These are phyloP conservation scores for Blomia tropicalis DNA, from an alignment of 2,888 invertebrate species.

Conservation along the genomic window DNA sequence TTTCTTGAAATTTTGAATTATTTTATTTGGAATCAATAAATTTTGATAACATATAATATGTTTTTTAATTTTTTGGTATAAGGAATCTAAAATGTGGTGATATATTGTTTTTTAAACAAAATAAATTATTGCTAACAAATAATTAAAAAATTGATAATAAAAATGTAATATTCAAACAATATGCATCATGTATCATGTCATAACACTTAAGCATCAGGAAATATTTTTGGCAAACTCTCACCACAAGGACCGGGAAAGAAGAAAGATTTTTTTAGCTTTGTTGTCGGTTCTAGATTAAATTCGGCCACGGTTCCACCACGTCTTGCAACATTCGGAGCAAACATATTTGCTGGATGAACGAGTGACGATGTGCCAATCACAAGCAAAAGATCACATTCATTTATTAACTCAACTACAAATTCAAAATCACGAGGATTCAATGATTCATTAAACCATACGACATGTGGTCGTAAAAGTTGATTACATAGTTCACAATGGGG, in stretches of 20 bases:
- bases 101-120: too few relatives aligned
- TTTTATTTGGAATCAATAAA: too few relatives aligned
- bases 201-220: too few relatives aligned
- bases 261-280: too few relatives aligned
- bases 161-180: too few relatives aligned
- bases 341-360: slow-evolving; percentile 73
- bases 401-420: slow-evolving; percentile 47
- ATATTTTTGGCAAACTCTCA: slow-evolving; percentile 41
- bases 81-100: too few relatives aligned
- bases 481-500: slow-evolving; percentile 47
- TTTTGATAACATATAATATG: too few relatives aligned
- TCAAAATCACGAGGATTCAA: slow-evolving; percentile 48
- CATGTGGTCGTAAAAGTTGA: slow-evolving; percentile 57
- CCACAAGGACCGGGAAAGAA: slow-evolving; percentile 46
- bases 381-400: slow-evolving; percentile 56
- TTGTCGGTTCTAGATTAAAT: slow-evolving; percentile 50
- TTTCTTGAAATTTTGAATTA: too few relatives aligned
- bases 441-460: slow-evolving; percentile 75
- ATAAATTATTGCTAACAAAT: too few relatives aligned
- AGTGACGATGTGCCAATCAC: slow-evolving; percentile 69
- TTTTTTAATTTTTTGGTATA: too few relatives aligned
- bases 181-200: too few relatives aligned
- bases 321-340: slow-evolving; percentile 55
- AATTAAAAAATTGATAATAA: too few relatives aligned
- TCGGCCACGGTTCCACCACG: slow-evolving; percentile 52